Evolutionary conservation across 1,140 invertebrate species (phyloP).

Genomic region (Doryteuthis pealeii): DNA sequence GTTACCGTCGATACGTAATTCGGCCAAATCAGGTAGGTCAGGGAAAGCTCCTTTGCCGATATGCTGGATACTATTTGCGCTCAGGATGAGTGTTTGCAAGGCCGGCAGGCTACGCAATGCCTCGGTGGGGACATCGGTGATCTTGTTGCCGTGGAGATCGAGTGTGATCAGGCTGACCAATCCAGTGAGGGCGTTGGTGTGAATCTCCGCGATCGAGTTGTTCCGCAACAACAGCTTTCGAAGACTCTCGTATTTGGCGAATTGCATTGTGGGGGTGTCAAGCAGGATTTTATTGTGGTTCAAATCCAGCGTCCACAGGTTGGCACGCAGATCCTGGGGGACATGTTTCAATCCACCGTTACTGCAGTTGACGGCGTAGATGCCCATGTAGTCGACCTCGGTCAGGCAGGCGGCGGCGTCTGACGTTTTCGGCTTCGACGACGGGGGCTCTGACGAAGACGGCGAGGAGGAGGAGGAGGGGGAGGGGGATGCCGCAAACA

Average conservation of each 20-base stretch:
- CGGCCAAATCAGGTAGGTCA: constrained; percentile 32
- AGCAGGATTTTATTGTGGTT: constrained; percentile 39
- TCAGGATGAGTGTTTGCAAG: constrained; percentile 36
- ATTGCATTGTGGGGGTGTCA: constrained; percentile 29
- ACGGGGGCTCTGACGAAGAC: not conserved
- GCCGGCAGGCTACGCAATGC: constrained; percentile 31
- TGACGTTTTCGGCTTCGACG: too few relatives aligned
- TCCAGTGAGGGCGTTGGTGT: constrained; percentile 37
- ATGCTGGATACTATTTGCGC: constrained; percentile 39
- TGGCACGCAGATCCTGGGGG: constrained; percentile 41
- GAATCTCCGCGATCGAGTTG: constrained; percentile 41
- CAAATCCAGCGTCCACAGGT: constrained; percentile 41
- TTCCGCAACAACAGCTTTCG: constrained; percentile 41
- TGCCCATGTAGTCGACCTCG: constrained; percentile 18
- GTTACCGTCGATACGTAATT: constrained; percentile 45
- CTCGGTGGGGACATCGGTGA: constrained; percentile 34
- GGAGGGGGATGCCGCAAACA: not conserved
- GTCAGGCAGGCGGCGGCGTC: not conserved
- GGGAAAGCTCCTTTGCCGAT: constrained; percentile 37
- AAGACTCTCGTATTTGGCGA: constrained; percentile 41
- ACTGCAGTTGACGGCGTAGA: constrained; percentile 47
- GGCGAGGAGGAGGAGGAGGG: not conserved
- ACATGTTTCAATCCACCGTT: constrained; percentile 29
- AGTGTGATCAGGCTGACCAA: constrained; percentile 38
- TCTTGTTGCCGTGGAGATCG: constrained; percentile 47